phyloP scores from a whole-genome alignment of 1,140 invertebrate species.

The Sweltsa coloradensis region DNA sequence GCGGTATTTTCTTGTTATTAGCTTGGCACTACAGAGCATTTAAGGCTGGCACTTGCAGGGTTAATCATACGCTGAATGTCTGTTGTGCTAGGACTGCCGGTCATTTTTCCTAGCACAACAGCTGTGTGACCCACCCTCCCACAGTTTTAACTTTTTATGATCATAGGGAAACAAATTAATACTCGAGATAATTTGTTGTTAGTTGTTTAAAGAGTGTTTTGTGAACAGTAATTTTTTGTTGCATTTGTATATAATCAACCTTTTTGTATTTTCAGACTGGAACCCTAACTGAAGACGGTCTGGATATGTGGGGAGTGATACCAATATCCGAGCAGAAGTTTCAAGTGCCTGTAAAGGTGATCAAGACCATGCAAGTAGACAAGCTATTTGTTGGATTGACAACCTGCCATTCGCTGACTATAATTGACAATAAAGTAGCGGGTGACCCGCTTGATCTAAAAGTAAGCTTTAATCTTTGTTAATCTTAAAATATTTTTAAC shows the following conservation, averaged over 20 bases:
- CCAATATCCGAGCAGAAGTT: conserved; percentile 44
- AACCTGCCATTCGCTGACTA: conserved; percentile 69
- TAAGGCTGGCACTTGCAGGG: too few relatives aligned
- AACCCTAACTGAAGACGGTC: conserved; percentile 85
- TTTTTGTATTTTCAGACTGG: conserved; percentile 53
- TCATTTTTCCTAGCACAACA: too few relatives aligned
- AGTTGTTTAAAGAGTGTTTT: too few relatives aligned
- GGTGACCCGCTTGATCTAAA: conserved; percentile 79
- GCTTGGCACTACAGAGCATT: too few relatives aligned
- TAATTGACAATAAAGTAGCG: conserved; percentile 59
- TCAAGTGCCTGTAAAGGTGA: conserved; percentile 40
- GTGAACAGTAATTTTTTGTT: conserved; percentile 1
- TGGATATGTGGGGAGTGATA: conserved; percentile 83
- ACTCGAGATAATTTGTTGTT: too few relatives aligned
- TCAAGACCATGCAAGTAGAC: conserved; percentile 31
- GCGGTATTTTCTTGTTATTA: too few relatives aligned
- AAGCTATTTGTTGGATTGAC: conserved; percentile 48
- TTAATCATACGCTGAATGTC: too few relatives aligned
- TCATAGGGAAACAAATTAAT: too few relatives aligned
- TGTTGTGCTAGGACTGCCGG: too few relatives aligned
- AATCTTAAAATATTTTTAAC: too few relatives aligned
- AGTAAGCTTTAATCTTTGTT: conserved; percentile 24
- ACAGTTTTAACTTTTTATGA: too few relatives aligned
- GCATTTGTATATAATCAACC: neutral
- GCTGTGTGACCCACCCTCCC: too few relatives aligned